A percentile compares a stretch with the other conserved stretches of the same genome.
These are phyloP conservation scores for Parapsyche elsis DNA, from an alignment of 1,140 invertebrate genomes.

Conservation along the genomic window DNA sequence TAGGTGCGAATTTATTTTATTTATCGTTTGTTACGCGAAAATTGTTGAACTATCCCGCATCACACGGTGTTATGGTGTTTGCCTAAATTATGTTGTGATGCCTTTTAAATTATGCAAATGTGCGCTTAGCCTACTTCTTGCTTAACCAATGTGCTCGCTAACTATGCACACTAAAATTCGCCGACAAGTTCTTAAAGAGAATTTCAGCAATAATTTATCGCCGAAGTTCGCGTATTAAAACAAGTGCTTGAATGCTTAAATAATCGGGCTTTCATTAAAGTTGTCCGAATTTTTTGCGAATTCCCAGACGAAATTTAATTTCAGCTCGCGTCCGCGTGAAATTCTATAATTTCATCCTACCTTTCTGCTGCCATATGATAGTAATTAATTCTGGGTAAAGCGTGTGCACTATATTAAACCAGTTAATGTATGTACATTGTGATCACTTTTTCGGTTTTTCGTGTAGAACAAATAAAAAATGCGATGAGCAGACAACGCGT, in stretches of 20 bases:
- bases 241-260: constrained; percentile 18
- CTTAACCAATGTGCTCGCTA: constrained; percentile 27
- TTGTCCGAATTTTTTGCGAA: constrained; percentile 20
- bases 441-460: neutral
- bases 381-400: neutral
- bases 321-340: neutral
- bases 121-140: constrained; percentile 28
- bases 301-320: neutral
- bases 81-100: constrained; percentile 22
- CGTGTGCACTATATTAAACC: no score
- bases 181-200: constrained; percentile 18
- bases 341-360: neutral
- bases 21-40: neutral
- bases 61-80: constrained; percentile 11
- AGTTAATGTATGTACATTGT: neutral
- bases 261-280: constrained; percentile 6
- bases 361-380: neutral
- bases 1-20: neutral
- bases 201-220: constrained; percentile 39
- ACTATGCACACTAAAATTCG: constrained; percentile 38
- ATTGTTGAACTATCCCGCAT: neutral
- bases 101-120: constrained; percentile 47
- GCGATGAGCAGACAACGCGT: constrained; percentile 8
- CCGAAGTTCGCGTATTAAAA: constrained; percentile 32
- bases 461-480: neutral